A percentile compares a stretch with the other conserved stretches of the same genome.
These are phyloP conservation scores for Pagetopsis macropterus DNA, from an alignment of 2,797 vertebrate species.

Conservation along the genomic window DNA sequence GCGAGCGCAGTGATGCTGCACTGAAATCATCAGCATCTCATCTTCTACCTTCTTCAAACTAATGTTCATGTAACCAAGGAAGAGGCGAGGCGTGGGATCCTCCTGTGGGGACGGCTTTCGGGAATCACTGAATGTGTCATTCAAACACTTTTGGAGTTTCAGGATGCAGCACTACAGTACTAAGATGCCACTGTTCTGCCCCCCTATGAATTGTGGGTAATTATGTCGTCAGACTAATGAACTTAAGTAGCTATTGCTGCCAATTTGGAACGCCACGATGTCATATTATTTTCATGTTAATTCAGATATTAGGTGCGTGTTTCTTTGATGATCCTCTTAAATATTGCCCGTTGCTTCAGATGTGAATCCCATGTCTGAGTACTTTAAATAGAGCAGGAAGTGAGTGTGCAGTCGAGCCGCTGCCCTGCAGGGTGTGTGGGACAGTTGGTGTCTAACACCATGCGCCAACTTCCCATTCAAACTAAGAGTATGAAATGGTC, in stretches of 20 bases:
- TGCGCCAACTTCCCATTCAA: not conserved
- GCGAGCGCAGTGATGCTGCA: too few species aligned
- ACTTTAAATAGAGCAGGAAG: not conserved
- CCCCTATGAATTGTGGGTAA: not conserved
- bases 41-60: too few species aligned
- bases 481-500: not conserved
- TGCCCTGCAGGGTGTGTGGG: not conserved
- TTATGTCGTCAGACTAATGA: not conserved
- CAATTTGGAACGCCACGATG: not conserved
- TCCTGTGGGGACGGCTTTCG: not conserved
- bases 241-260: too few species aligned
- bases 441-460: not conserved
- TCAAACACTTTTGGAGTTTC: not conserved
- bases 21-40: too few species aligned
- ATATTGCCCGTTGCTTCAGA: not conserved
- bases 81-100: not conserved
- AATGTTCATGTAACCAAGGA: too few species aligned
- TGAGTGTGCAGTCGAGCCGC: not conserved
- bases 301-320: not conserved
- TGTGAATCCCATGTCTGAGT: not conserved
- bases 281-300: not conserved
- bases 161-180: not conserved
- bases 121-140: not conserved
- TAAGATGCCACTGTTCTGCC: not conserved
- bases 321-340: not conserved